A percentile compares a stretch with the other conserved stretches of the same genome.
phyloP scores from a whole-genome alignment of 2,797 vertebrate genomes.

The Lycodopsis pacificus region DNA sequence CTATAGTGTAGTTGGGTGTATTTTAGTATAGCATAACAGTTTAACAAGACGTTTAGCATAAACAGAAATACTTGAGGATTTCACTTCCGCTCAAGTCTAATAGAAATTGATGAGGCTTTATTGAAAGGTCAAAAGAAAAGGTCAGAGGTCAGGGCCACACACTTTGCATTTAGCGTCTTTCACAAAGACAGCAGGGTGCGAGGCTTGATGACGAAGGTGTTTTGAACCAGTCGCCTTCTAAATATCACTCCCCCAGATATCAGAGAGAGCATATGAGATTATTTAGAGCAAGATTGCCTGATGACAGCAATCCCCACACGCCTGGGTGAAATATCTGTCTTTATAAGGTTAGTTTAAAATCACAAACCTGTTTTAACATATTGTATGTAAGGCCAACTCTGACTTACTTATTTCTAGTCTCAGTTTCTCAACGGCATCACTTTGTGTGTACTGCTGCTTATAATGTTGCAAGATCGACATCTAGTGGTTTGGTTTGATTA shows the following conservation, averaged over 20 bases:
- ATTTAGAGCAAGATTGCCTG: background rate
- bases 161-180: background rate
- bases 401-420: background rate
- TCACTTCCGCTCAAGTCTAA: background rate
- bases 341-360: background rate
- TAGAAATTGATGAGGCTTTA: background rate
- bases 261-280: background rate
- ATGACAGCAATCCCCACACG: background rate
- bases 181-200: background rate
- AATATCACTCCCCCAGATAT: background rate
- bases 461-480: conserved; percentile 66
- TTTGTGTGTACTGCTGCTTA: background rate
- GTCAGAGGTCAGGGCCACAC: conserved; percentile 22
- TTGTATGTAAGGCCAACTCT: background rate
- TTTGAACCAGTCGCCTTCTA: background rate
- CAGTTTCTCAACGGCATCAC: background rate
- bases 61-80: background rate
- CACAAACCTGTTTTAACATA: background rate
- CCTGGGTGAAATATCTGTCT: conserved; percentile 10
- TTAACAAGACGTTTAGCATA: background rate
- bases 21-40: background rate
- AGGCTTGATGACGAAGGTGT: background rate
- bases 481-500: conserved; percentile 66
- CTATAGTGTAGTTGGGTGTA: background rate
- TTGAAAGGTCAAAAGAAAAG: conserved; percentile 10